Evolutionary conservation across 30 jellyfish, hydroid and myxozoan species (phyloP).

Genomic region (Aurelia coerulea): DNA sequence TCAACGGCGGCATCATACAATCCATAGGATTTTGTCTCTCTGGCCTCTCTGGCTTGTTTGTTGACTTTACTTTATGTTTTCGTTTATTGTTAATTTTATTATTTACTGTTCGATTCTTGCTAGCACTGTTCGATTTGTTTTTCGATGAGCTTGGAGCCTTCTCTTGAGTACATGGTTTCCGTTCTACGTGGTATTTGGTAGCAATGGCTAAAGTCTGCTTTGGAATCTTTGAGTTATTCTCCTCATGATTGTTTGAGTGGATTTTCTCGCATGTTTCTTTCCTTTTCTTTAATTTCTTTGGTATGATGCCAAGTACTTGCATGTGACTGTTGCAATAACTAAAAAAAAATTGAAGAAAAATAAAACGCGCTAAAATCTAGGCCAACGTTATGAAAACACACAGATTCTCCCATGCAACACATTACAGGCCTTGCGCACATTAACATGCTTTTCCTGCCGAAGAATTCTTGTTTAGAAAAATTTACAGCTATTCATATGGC

Average conservation of each 20-base stretch:
- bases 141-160: background rate
- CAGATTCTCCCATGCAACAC: no score
- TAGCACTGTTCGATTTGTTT: background rate
- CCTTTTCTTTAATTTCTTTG: slow-evolving; percentile 72
- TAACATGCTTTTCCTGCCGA: no score
- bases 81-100: background rate
- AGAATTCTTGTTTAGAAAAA: no score
- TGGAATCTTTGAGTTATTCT: background rate
- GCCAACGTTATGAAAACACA: background rate
- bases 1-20: slow-evolving; percentile 63
- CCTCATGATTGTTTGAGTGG: background rate
- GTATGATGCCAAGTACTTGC: slow-evolving; percentile 91
- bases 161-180: background rate
- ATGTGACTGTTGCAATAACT: slow-evolving; percentile 92
- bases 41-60: background rate
- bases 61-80: background rate
- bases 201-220: slow-evolving; percentile 1
- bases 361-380: background rate
- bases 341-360: background rate
- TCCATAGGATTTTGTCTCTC: slow-evolving; percentile 1
- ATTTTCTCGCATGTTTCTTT: slow-evolving; percentile 20
- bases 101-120: background rate
- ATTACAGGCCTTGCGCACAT: no score
- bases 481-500: no score
- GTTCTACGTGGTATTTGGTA: background rate